A percentile compares a stretch with the other conserved stretches of the same genome.
phyloP scores from a whole-genome alignment of 1,140 invertebrate species.

The Anthonomus grandis region DNA sequence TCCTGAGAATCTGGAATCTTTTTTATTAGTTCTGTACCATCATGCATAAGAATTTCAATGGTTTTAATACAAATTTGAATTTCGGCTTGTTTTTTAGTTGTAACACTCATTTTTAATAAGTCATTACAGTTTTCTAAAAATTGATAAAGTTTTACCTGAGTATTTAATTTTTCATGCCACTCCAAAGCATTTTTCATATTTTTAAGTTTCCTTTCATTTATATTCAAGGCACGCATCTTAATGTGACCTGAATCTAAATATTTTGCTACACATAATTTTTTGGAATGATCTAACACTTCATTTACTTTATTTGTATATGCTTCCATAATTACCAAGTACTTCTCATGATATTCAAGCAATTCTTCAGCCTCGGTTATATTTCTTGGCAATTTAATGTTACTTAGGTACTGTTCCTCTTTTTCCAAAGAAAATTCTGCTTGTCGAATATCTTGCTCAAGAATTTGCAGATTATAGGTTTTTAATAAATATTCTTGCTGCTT shows the following conservation, averaged over 20 bases:
- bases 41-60: no score
- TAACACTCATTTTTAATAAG: no score
- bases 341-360: slow-evolving; percentile 94
- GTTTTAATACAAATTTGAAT: no score
- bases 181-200: slow-evolving; percentile 81
- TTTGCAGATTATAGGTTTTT: slow-evolving; percentile 90
- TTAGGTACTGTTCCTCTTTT: slow-evolving; percentile 94
- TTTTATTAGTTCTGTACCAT: no score
- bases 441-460: slow-evolving; percentile 93
- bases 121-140: slow-evolving; percentile 98
- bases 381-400: slow-evolving; percentile 83
- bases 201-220: slow-evolving; percentile 74
- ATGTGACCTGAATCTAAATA: slow-evolving; percentile 94
- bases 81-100: no score
- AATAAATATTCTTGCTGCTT: slow-evolving; percentile 93
- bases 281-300: slow-evolving; percentile 88
- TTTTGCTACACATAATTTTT: slow-evolving; percentile 81
- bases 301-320: slow-evolving; percentile 99
- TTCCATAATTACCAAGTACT: slow-evolving; percentile 99
- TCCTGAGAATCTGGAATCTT: no score
- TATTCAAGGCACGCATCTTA: slow-evolving; percentile 91
- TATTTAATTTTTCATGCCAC: slow-evolving; percentile 89
- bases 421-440: slow-evolving; percentile 97
- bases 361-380: slow-evolving; percentile 97
- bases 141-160: slow-evolving; percentile 92